Evolutionary conservation across 2,113 vertebrate species (phyloP).

Genomic region (Semnornis frantzii): DNA sequence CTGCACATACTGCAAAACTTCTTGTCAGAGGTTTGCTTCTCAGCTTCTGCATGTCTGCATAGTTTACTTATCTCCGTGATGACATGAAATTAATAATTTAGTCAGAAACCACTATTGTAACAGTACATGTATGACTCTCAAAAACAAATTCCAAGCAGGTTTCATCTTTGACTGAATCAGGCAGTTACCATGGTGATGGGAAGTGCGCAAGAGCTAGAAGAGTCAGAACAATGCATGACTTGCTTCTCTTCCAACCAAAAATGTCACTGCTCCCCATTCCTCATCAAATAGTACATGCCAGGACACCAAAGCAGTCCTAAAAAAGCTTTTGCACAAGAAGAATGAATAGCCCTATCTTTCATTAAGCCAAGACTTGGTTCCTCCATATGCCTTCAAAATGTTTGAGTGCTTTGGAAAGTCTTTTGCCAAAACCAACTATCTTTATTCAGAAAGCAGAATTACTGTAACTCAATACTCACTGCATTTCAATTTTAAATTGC

Average conservation of each 20-base stretch:
- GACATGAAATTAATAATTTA: slow-evolving; percentile 58
- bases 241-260: slow-evolving; percentile 49
- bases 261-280: background rate
- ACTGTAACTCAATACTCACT: background rate
- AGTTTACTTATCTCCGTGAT: background rate
- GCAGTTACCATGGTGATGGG: slow-evolving; percentile 65
- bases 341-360: background rate
- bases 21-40: background rate
- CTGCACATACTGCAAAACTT: background rate
- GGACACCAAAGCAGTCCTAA: background rate
- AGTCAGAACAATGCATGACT: slow-evolving; percentile 55
- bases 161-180: slow-evolving; percentile 38
- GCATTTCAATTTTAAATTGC: background rate
- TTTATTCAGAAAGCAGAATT: background rate
- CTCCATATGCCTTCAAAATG: background rate
- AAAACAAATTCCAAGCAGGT: slow-evolving; percentile 53
- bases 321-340: background rate
- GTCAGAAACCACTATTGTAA: background rate
- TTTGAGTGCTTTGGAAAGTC: background rate
- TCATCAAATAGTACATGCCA: background rate
- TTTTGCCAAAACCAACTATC: background rate
- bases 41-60: background rate
- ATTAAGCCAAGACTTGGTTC: background rate
- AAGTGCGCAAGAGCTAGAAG: slow-evolving; percentile 17
- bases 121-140: slow-evolving; percentile 3